A percentile compares a stretch with the other conserved stretches of the same genome.
Evolutionary conservation across 1,140 invertebrate genomes (phyloP).

Genomic region (Eupristina koningsbergeri): DNA sequence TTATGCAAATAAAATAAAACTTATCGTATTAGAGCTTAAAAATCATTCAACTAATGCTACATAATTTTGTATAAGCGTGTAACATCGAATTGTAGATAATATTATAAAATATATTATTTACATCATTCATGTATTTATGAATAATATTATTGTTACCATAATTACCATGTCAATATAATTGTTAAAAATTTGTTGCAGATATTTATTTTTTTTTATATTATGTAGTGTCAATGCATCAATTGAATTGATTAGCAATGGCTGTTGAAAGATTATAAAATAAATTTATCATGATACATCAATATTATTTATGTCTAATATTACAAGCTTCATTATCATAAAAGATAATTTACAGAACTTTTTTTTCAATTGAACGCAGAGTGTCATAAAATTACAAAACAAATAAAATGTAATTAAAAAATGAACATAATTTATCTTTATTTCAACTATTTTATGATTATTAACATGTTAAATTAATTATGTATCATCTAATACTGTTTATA

Average conservation of each 20-base stretch:
- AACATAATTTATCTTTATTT: neutral
- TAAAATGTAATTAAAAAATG: neutral
- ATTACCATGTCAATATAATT: neutral
- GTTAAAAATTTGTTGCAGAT: neutral
- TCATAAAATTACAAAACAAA: neutral
- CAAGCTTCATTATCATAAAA: neutral
- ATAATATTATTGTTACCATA: neutral
- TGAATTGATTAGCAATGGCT: neutral
- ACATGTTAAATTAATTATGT: neutral
- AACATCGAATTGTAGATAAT: neutral
- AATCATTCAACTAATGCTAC: neutral
- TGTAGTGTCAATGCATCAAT: neutral
- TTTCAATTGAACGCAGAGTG: neutral
- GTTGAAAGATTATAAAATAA: neutral
- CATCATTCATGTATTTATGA: neutral
- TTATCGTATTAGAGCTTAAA: neutral
- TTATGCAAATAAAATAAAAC: conserved; percentile 11
- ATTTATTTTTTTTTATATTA: neutral
- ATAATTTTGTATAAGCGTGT: neutral
- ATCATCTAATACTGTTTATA: neutral
- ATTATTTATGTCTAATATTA: neutral
- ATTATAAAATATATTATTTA: neutral
- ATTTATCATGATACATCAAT: neutral
- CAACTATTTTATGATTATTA: neutral
- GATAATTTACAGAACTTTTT: neutral